Conservation (phyloP, 2,113 vertebrate species). For the Perca fluviatilis region DNA sequence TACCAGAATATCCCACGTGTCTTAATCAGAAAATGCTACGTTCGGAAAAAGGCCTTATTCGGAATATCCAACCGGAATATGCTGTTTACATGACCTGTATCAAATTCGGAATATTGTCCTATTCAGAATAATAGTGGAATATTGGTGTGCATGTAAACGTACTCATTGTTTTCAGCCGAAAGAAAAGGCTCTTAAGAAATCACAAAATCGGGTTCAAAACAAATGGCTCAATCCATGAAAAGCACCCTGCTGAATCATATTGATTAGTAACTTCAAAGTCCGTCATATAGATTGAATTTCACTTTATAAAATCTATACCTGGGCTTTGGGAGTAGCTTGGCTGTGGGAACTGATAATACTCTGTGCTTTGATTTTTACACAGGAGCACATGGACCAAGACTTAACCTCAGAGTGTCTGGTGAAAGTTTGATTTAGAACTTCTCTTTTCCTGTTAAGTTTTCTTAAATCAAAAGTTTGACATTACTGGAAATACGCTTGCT, state of each 20-base stretch:
- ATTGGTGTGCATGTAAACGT: too few species aligned
- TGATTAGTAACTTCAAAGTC: conserved; percentile 33
- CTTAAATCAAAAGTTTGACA: not conserved
- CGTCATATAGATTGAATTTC: conserved; percentile 39
- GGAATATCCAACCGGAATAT: too few species aligned
- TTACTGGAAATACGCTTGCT: not conserved
- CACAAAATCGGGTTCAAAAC: not conserved
- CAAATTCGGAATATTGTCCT: too few species aligned
- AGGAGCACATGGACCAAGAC: not conserved
- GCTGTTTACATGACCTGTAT: too few species aligned
- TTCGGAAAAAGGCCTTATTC: too few species aligned
- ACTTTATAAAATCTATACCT: conserved; percentile 43
- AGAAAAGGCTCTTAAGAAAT: not conserved
- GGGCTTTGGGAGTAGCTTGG: conserved; percentile 22
- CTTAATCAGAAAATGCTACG: too few species aligned
- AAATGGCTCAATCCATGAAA: conserved; percentile 14
- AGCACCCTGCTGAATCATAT: conserved; percentile 21
- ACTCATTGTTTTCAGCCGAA: too few species aligned
- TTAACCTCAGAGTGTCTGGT: not conserved
- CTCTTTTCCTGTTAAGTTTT: not conserved
- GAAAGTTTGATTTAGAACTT: not conserved
- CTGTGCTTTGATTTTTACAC: conserved; percentile 9
- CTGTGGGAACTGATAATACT: conserved; percentile 19
- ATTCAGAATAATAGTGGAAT: too few species aligned
- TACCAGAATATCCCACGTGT: too few species aligned